These are phyloP conservation scores for Subanguina moxae DNA, from an alignment of 1,140 invertebrate species.

Conservation along the genomic window DNA sequence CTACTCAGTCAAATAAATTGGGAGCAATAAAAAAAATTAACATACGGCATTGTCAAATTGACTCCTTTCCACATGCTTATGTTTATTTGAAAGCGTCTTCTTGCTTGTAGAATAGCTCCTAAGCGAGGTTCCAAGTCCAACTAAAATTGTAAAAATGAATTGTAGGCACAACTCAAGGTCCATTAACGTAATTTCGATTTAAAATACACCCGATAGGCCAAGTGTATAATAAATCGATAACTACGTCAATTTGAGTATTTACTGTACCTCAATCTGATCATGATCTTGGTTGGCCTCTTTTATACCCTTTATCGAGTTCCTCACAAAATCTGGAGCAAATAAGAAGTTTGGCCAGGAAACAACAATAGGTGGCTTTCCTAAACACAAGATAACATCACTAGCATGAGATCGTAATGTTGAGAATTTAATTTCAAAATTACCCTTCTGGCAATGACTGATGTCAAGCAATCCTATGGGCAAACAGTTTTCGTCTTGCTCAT, in stretches of 20 bases:
- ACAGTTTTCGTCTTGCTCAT: constrained; percentile 29
- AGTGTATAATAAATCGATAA: too few species aligned
- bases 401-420: not conserved
- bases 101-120: constrained; percentile 38
- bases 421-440: constrained; percentile 20
- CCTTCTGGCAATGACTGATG: constrained; percentile 43
- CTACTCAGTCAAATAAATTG: not conserved
- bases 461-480: constrained; percentile 47
- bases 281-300: constrained; percentile 32
- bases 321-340: constrained; percentile 42
- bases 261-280: constrained; percentile 52
- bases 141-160: constrained; percentile 18
- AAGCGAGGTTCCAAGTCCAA: constrained; percentile 43
- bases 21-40: constrained; percentile 8
- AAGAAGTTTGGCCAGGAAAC: constrained; percentile 57
- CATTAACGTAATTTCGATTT: not conserved
- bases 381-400: not conserved
- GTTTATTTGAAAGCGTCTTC: constrained; percentile 47
- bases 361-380: constrained; percentile 53
- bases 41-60: constrained; percentile 37
- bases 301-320: constrained; percentile 41
- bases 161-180: not conserved
- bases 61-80: constrained; percentile 20
- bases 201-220: constrained; percentile 21
- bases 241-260: too few species aligned